Evolutionary conservation across 2,797 vertebrate species (phyloP), one percentile per base, ranked within the genome.

Genomic region (Intellagama lesueurii): DNA sequence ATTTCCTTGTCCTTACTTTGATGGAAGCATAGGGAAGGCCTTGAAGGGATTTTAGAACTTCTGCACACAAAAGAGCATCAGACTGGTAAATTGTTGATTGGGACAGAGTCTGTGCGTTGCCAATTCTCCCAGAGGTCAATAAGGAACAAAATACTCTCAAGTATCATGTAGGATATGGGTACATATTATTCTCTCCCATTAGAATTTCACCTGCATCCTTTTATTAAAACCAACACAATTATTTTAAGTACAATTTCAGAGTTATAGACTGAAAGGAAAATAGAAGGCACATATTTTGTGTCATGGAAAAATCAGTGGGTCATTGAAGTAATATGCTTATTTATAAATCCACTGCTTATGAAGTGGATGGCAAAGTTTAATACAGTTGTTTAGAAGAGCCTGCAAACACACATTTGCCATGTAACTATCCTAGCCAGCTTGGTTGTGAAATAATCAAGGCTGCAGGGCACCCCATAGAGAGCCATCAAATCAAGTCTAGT

Each of bases 401-500:
- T 93, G 93, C 69, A 49, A 44, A 91, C 91, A 68, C 87, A 56
- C 66, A 80, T 92, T 95, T 83, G 40, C 92, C 89, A 94, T 89
- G 90, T 88, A 95, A 95, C 85, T 81, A 91, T 95, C 93, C 90
- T 95, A 95, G 92, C 91, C 95, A 95, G 83, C 91, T 95, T 96
- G 95, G 90, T 80, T 91, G 91, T 94, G 93, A 96, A 96, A 94
- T 95, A 95, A 96, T 94, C 93, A 94, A 94, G 95, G 92, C 95
- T 97, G 94, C 94, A 95, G 95, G 92, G 94, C 47, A 72, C 96
- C 94, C 95, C 93, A 87, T 88, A 90, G 96, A 95, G 94, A 96
- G 94, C 95, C 95, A 95, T 97, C 95, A 95, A 93, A 96, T 95
- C 95, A 88, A 92, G 96, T 95, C 96, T 94, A 94, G 91, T 94